A percentile compares a stretch with the other conserved stretches of the same genome.
Conservation (phyloP, 2,888 invertebrate species). For the Pheosia gnoma region DNA sequence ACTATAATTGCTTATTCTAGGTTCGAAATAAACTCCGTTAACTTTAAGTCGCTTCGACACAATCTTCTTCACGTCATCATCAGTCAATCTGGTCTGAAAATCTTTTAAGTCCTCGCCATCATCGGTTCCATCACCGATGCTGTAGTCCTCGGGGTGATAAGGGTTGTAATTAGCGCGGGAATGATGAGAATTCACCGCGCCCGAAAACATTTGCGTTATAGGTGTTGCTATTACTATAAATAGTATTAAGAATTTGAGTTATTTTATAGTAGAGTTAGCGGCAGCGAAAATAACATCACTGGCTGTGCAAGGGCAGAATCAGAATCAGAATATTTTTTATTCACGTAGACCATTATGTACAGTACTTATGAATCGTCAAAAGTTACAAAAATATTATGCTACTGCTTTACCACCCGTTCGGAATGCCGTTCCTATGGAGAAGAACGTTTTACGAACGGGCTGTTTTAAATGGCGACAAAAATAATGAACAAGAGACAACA, state of each 20-base stretch:
- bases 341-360: too few relatives aligned
- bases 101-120: background rate
- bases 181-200: background rate
- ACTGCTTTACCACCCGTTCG: too few relatives aligned
- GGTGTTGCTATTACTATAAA: background rate
- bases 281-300: too few relatives aligned
- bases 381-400: too few relatives aligned
- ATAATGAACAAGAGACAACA: too few relatives aligned
- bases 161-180: background rate
- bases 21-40: background rate
- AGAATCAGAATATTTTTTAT: too few relatives aligned
- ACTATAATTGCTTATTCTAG: background rate
- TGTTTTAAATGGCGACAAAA: too few relatives aligned
- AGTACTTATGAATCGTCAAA: too few relatives aligned
- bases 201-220: background rate
- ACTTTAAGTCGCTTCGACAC: background rate
- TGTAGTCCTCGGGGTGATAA: constrained; percentile 3
- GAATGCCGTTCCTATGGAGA: too few relatives aligned
- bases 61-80: background rate
- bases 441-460: too few relatives aligned
- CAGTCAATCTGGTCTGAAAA: background rate
- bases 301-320: too few relatives aligned
- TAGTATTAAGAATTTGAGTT: background rate
- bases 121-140: background rate
- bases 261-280: too few relatives aligned